Evolutionary conservation across 2,113 vertebrate genomes (phyloP).

Genomic region (Sciurus niger): DNA sequence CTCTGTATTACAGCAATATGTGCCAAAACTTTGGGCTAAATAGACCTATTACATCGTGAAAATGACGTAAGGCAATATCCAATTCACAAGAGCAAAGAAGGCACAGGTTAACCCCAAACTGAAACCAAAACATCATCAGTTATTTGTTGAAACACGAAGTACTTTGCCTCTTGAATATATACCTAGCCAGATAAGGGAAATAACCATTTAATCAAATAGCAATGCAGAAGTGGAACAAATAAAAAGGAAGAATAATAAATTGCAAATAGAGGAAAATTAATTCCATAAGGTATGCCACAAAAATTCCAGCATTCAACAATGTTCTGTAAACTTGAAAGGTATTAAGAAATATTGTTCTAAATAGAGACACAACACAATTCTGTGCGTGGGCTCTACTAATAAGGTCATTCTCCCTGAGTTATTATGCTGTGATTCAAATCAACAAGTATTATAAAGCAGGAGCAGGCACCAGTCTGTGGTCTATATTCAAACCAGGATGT

Average conservation of each 20-base stretch:
- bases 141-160: not conserved
- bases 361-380: not conserved
- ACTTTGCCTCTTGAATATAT: not conserved
- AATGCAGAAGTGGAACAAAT: not conserved
- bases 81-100: not conserved
- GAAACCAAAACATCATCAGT: slow-evolving; percentile 3
- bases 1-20: not conserved
- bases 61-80: not conserved
- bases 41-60: not conserved
- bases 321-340: not conserved
- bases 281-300: not conserved
- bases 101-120: not conserved
- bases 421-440: not conserved
- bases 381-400: not conserved
- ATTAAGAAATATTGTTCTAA: not conserved
- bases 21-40: not conserved
- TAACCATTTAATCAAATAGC: not conserved
- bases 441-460: not conserved
- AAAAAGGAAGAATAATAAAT: not conserved
- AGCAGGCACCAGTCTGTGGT: not conserved
- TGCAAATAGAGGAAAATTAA: not conserved
- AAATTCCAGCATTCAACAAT: not conserved
- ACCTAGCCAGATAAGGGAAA: not conserved
- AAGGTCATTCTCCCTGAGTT: not conserved
- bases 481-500: not conserved